Percentiles rank a stretch among this genome's conserved stretches.
phyloP scores from a whole-genome alignment of 2,113 vertebrate genomes.

The Emydura subglobosa region DNA sequence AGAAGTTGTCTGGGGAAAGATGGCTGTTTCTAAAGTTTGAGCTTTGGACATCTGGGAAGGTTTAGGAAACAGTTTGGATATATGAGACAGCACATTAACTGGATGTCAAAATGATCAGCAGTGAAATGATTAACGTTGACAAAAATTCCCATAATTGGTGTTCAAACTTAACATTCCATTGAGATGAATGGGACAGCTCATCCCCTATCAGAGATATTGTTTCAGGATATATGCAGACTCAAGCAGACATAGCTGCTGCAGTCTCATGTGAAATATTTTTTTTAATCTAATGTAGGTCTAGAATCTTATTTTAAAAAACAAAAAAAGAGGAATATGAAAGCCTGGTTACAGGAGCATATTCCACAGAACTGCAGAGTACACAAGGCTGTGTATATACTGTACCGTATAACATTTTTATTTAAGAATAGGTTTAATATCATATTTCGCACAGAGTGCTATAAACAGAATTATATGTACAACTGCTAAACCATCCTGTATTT shows the following conservation, averaged over 20 bases:
- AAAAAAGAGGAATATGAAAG: neutral
- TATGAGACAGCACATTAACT: neutral
- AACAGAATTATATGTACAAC: neutral
- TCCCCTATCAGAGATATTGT: neutral
- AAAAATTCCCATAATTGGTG: neutral
- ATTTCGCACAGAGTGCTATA: neutral
- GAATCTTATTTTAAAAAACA: neutral
- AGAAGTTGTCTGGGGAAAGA: neutral
- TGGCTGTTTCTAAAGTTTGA: too few relatives aligned
- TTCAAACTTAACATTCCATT: neutral
- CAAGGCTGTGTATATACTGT: accelerated
- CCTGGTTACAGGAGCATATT: neutral
- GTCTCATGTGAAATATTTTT: neutral
- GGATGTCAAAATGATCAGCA: neutral
- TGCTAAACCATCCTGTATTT: neutral
- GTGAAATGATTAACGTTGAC: neutral
- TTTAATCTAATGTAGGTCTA: neutral
- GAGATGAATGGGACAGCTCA: neutral
- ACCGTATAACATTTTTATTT: neutral
- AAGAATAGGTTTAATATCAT: neutral
- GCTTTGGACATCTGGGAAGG: neutral
- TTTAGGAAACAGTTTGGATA: neutral
- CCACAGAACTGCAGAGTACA: accelerated
- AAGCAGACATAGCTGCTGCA: accelerated
- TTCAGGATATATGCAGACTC: neutral